A percentile compares a stretch with the other conserved stretches of the same genome.
Evolutionary conservation across 2,888 invertebrate genomes (phyloP).

Genomic region (Keiferia lycopersicella): DNA sequence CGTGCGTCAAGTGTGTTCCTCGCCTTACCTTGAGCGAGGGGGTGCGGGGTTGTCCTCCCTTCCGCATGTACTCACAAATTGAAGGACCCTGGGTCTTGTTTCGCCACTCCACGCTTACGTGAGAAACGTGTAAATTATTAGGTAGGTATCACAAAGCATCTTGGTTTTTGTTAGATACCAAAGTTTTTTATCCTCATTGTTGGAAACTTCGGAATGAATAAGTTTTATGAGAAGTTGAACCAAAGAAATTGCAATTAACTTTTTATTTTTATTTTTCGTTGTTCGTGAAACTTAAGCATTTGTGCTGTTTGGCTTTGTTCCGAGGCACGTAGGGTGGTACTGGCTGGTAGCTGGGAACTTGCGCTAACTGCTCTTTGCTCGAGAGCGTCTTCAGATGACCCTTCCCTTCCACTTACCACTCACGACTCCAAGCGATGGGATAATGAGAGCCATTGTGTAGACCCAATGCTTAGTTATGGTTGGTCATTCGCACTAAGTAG

Average conservation of each 20-base stretch:
- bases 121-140: background rate
- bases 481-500: background rate
- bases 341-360: slow-evolving; percentile 56
- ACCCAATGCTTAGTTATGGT: background rate
- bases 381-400: slow-evolving; percentile 53
- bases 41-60: background rate
- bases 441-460: slow-evolving; percentile 31
- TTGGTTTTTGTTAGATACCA: background rate
- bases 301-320: background rate
- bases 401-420: slow-evolving; percentile 41
- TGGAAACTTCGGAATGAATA: no score
- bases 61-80: slow-evolving; percentile 6
- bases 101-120: background rate
- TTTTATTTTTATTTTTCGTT: background rate
- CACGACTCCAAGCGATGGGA: slow-evolving; percentile 30
- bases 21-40: background rate
- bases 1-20: no score
- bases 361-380: slow-evolving; percentile 64
- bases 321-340: slow-evolving; percentile 36
- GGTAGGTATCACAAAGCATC: background rate
- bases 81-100: background rate
- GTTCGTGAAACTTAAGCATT: background rate
- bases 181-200: background rate
- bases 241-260: background rate
- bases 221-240: no score